These are phyloP conservation scores for Idaea dimidiata DNA, from an alignment of 2,888 invertebrate genomes.

Conservation along the genomic window DNA sequence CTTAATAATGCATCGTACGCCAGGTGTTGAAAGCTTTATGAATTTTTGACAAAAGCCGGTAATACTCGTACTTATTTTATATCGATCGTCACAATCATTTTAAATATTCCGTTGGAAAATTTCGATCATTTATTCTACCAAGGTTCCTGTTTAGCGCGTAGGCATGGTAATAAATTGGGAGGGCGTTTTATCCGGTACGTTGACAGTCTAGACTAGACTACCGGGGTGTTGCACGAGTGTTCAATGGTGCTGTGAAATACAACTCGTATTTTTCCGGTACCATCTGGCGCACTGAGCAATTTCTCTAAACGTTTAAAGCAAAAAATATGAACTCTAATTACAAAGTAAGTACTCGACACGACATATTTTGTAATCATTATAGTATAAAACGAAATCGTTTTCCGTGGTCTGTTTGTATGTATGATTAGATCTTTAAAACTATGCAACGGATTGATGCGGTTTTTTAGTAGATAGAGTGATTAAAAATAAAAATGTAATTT, in stretches of 20 bases:
- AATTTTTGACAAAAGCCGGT: neutral
- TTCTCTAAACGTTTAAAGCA: neutral
- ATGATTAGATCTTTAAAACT: too few species aligned
- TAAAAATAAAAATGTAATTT: too few species aligned
- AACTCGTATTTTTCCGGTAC: neutral
- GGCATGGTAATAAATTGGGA: constrained; percentile 15
- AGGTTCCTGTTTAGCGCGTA: neutral
- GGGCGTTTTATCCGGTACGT: constrained; percentile 31
- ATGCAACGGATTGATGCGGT: too few species aligned
- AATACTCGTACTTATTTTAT: too few species aligned
- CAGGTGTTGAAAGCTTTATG: neutral
- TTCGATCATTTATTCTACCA: neutral
- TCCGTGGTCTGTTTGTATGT: too few species aligned
- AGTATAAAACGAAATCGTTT: too few species aligned
- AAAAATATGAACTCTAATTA: neutral
- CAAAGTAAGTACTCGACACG: neutral
- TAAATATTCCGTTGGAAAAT: neutral
- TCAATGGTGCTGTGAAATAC: neutral
- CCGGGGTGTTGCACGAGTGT: neutral
- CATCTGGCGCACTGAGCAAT: neutral
- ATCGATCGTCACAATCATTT: neutral
- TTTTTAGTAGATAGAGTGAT: too few species aligned
- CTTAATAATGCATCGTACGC: neutral
- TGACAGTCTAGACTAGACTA: constrained; percentile 34
- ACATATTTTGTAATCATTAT: neutral